Evolutionary conservation across 2,113 vertebrate genomes (phyloP).

Genomic region (Melanerpes aurifrons): DNA sequence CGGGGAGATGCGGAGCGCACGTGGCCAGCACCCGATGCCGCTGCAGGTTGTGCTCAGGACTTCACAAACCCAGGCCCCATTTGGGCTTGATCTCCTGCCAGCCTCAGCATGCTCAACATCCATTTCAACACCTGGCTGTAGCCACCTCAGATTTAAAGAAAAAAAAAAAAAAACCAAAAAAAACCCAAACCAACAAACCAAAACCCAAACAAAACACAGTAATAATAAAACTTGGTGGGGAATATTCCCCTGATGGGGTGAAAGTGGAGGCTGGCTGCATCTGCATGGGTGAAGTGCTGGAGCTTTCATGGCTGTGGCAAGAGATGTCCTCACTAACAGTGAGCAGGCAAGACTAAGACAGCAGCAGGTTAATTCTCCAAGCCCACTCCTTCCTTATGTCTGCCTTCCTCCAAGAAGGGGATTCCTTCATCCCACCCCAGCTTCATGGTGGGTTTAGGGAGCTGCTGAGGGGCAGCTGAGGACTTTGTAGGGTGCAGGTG

Average conservation of each 20-base stretch:
- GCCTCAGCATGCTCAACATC: neutral
- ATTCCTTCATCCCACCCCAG: accelerated
- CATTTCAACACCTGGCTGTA: constrained; percentile 51
- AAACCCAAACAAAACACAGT: too few relatives aligned
- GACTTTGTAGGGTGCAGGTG: neutral
- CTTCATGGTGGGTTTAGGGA: neutral
- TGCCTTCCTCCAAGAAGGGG: accelerated
- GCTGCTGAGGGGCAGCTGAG: neutral
- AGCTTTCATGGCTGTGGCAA: accelerated
- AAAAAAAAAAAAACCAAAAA: neutral
- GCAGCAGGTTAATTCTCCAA: neutral
- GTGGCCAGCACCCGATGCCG: neutral
- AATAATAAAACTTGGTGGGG: neutral
- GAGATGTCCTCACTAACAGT: neutral
- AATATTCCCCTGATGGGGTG: neutral
- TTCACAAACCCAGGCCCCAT: neutral
- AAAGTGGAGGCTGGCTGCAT: neutral
- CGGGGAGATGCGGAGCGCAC: constrained; percentile 31
- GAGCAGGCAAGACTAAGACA: neutral
- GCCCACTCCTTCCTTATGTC: neutral
- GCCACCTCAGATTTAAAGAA: constrained; percentile 1
- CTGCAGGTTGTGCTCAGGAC: neutral
- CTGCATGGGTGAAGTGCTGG: neutral
- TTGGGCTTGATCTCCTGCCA: constrained; percentile 23
- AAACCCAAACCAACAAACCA: too few relatives aligned